Percentiles rank a stretch among this genome's conserved stretches.
Evolutionary conservation across 2,888 invertebrate species (phyloP).

Genomic region (Chesias legatella): DNA sequence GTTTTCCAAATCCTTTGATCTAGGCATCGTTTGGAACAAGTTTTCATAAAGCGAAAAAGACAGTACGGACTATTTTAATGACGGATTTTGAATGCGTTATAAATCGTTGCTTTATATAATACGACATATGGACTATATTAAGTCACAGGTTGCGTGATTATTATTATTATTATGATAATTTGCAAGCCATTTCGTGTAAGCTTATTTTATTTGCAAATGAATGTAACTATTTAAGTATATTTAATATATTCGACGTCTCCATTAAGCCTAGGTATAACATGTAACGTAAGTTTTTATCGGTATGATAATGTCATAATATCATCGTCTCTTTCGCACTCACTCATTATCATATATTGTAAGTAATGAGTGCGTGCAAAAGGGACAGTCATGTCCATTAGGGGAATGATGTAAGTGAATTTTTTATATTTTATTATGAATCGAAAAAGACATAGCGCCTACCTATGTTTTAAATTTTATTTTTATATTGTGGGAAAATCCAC

Average conservation of each 20-base stretch:
- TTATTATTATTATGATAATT: slow-evolving; percentile 30
- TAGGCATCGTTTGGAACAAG: too few relatives aligned
- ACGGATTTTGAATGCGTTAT: too few relatives aligned
- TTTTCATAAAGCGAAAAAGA: too few relatives aligned
- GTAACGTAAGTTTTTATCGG: slow-evolving; percentile 75
- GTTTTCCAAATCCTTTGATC: too few relatives aligned
- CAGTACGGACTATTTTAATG: too few relatives aligned
- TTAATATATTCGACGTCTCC: slow-evolving; percentile 76
- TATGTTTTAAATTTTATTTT: slow-evolving; percentile 58
- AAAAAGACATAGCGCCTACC: slow-evolving; percentile 71
- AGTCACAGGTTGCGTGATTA: slow-evolving; percentile 19
- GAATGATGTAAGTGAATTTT: slow-evolving; percentile 71
- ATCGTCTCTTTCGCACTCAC: slow-evolving; percentile 47
- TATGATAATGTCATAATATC: slow-evolving; percentile 61
- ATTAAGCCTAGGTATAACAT: slow-evolving; percentile 68
- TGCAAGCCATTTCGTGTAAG: slow-evolving; percentile 44
- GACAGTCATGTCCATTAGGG: slow-evolving; percentile 70
- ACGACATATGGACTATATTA: slow-evolving; percentile 27
- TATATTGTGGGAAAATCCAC: slow-evolving; percentile 52
- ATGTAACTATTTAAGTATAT: slow-evolving; percentile 73
- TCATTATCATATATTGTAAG: not conserved
- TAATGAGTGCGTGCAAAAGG: slow-evolving; percentile 13
- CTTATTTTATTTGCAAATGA: slow-evolving; percentile 43
- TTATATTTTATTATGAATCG: slow-evolving; percentile 78
- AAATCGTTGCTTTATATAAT: too few relatives aligned